Evolutionary conservation across 2,113 vertebrate genomes (phyloP).

Genomic region (Eidolon helvum): DNA sequence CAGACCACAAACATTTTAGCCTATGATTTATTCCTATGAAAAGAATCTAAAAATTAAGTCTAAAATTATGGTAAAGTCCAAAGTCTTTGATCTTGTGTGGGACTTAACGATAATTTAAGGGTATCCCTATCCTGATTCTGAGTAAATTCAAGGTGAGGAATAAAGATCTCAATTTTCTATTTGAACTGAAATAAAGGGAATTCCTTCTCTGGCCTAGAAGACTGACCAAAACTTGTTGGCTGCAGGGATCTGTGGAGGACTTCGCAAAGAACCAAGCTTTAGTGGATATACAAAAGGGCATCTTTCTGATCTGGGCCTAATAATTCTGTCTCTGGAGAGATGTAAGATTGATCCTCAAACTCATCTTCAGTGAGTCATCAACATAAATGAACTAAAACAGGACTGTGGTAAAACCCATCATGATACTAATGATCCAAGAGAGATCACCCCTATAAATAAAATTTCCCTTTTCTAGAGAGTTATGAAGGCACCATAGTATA

Average conservation of each 20-base stretch:
- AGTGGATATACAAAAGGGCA: not conserved
- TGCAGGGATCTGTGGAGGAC: not conserved
- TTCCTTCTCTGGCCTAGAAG: not conserved
- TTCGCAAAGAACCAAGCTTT: not conserved
- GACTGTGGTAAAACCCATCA: not conserved
- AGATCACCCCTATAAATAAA: not conserved
- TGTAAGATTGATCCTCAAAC: not conserved
- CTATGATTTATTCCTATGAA: constrained; percentile 15
- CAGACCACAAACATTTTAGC: constrained; percentile 16
- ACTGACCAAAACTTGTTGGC: not conserved
- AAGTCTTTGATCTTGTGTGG: not conserved
- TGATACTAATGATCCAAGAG: not conserved
- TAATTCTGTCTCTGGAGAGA: not conserved
- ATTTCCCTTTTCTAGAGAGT: not conserved
- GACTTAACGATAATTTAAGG: not conserved
- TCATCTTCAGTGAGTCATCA: not conserved
- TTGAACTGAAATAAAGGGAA: not conserved
- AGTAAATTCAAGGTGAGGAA: not conserved
- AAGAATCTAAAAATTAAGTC: constrained; percentile 9
- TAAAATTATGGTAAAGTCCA: constrained; percentile 18
- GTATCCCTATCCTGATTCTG: not conserved
- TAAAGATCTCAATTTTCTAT: not conserved
- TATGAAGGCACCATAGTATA: not conserved
- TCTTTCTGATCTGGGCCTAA: not conserved
- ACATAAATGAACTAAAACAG: not conserved